phyloP scores from a whole-genome alignment of 2,797 vertebrate genomes.

The Protonibea diacanthus region DNA sequence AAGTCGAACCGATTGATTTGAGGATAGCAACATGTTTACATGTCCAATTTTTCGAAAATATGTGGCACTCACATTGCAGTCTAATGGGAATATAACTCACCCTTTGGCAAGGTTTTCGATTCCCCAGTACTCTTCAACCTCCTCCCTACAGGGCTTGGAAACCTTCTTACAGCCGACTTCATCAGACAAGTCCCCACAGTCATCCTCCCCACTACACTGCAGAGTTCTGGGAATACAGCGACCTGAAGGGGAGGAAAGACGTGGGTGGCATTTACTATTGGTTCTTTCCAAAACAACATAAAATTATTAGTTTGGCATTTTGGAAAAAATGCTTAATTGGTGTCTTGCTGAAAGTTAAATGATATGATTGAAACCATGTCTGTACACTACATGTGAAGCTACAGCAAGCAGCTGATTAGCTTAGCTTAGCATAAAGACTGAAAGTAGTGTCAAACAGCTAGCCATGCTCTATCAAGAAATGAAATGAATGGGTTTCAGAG shows the following conservation, averaged over 20 bases:
- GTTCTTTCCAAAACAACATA: not conserved
- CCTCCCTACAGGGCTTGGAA: constrained; percentile 84
- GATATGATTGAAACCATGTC: not conserved
- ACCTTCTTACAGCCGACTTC: constrained; percentile 88
- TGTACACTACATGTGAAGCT: not conserved
- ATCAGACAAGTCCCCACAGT: constrained; percentile 95
- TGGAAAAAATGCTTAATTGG: not conserved
- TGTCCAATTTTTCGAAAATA: not conserved
- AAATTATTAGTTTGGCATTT: not conserved
- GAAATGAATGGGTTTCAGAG: no score
- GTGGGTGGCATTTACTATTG: not conserved
- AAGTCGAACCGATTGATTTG: not conserved
- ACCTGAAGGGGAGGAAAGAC: constrained; percentile 77
- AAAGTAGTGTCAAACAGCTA: not conserved
- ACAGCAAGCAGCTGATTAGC: not conserved
- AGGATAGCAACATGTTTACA: constrained; percentile 9
- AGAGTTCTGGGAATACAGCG: constrained; percentile 90
- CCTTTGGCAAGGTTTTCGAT: constrained; percentile 93
- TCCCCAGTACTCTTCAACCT: constrained; percentile 91
- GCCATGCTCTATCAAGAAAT: not conserved
- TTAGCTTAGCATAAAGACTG: constrained; percentile 9
- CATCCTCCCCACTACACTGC: constrained; percentile 94
- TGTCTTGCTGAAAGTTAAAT: not conserved
- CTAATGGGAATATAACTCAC: constrained; percentile 77
- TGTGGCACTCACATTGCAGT: not conserved